Percentiles rank a stretch among this genome's conserved stretches.
Evolutionary conservation across 2,797 vertebrate genomes (phyloP).

Genomic region (Gadopsis bispinosus): DNA sequence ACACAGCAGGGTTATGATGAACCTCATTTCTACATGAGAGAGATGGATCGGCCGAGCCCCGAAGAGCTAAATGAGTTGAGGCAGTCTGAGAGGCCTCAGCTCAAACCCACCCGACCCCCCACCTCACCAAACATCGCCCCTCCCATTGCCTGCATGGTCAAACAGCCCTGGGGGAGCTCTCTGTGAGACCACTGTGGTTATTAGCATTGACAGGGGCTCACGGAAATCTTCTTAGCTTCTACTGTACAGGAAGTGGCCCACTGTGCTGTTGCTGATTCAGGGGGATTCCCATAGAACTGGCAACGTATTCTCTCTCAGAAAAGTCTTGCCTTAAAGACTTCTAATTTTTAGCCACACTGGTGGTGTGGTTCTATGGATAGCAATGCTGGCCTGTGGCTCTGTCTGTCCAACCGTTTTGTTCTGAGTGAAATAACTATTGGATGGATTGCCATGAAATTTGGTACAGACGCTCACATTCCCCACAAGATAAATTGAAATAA

Average conservation of each 20-base stretch:
- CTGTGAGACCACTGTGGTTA: slow-evolving; percentile 71
- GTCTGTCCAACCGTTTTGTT: not conserved
- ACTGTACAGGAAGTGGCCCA: slow-evolving; percentile 65
- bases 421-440: not conserved
- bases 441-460: not conserved
- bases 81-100: slow-evolving; percentile 69
- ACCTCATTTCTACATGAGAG: slow-evolving; percentile 58
- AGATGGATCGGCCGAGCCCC: slow-evolving; percentile 37
- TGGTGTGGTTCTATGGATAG: not conserved
- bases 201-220: slow-evolving; percentile 77
- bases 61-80: slow-evolving; percentile 72
- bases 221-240: slow-evolving; percentile 73
- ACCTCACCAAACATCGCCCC: slow-evolving; percentile 49
- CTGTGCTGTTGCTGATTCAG: slow-evolving; percentile 54
- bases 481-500: not conserved
- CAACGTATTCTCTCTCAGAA: slow-evolving; percentile 27
- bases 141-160: slow-evolving; percentile 74
- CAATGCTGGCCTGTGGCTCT: not conserved
- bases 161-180: slow-evolving; percentile 74
- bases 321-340: slow-evolving; percentile 22
- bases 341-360: not conserved
- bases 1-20: slow-evolving; percentile 63
- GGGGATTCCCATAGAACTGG: slow-evolving; percentile 46
- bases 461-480: not conserved
- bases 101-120: slow-evolving; percentile 46